These are phyloP conservation scores for Watsonalla cultraria DNA, from an alignment of 2,888 invertebrate genomes.

Conservation along the genomic window DNA sequence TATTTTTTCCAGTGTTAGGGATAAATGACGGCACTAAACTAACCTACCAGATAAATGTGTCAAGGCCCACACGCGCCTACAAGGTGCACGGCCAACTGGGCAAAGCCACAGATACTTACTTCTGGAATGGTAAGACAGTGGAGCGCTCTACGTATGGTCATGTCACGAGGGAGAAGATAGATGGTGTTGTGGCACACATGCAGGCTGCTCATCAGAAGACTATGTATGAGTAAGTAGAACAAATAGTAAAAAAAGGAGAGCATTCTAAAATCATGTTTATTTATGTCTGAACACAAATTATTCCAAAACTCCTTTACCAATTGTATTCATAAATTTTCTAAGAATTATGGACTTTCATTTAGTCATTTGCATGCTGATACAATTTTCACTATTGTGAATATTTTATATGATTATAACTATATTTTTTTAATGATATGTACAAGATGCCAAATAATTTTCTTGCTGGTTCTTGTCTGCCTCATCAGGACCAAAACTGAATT, in stretches of 20 bases:
- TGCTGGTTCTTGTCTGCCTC: too few relatives aligned
- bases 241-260: too few relatives aligned
- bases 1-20: constrained; percentile 81
- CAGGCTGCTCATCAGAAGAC: constrained; percentile 92
- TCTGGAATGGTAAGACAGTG: constrained; percentile 83
- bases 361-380: too few relatives aligned
- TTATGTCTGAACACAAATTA: too few relatives aligned
- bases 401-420: too few relatives aligned
- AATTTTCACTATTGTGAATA: too few relatives aligned
- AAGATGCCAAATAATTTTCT: too few relatives aligned
- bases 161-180: constrained; percentile 83
- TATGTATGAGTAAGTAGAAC: constrained; percentile 87
- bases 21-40: constrained; percentile 82
- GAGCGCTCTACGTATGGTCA: constrained; percentile 84
- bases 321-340: not conserved
- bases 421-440: too few relatives aligned
- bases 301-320: not conserved
- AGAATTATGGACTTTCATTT: too few relatives aligned
- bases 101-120: constrained; percentile 85
- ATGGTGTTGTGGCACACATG: constrained; percentile 85
- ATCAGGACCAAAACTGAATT: too few relatives aligned
- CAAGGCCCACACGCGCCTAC: constrained; percentile 83
- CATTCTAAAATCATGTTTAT: too few relatives aligned
- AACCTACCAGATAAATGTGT: constrained; percentile 77
- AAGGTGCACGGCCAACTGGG: constrained; percentile 88